Evolutionary conservation across 2,888 invertebrate genomes (phyloP), one percentile per base, ranked within the genome.

Genomic region (Hypselothyrea guttata): DNA sequence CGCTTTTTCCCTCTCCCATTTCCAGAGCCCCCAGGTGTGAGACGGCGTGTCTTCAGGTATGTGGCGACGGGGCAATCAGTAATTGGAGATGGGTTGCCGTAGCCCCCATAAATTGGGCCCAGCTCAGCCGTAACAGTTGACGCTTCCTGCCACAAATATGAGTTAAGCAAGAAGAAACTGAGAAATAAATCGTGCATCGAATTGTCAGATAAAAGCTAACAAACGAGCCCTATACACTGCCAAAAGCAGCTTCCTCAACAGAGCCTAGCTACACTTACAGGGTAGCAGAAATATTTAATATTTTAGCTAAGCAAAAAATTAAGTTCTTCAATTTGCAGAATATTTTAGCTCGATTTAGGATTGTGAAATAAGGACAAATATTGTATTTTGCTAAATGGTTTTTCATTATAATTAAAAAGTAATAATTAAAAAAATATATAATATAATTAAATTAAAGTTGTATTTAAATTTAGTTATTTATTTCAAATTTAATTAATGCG

Each of bases 81-180:
- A 81, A 79, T 79, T 79, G 78, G 84, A 83, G 83, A 77, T 79
- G 83, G 51, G 76, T 68, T 71, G 31, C 28, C 57, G 60, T 71
- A 66, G 76, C 72, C 75, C 31, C 28, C 57, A 66, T 71, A 66
- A 69, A 66, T 69, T 69, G 69, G 67, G 60, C 38, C 40, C 66
- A 58, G 47, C 44, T 7, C 46, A 58, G 44, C 30, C 15, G 34
- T 22, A 8, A 44, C 35, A 16, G 42, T 27, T 28, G 30, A 37
- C 31, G 64, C 69, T 71, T 70, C 69, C 69, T 66, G 69, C 15
- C 71, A 53, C 71, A 65, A 66, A 70, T 71, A 71, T 69, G 71
- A 71, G 22, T 65, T 69, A 67, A 71, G 22, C 16, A 16, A 16
- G 38, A 27, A 35, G 34, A 18, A 44, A 16, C 11, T 4, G 5